Evolutionary conservation across 2,113 vertebrate species (phyloP), one percentile per base, ranked within the genome.

Genomic region (Hippocampus guttulatus): DNA sequence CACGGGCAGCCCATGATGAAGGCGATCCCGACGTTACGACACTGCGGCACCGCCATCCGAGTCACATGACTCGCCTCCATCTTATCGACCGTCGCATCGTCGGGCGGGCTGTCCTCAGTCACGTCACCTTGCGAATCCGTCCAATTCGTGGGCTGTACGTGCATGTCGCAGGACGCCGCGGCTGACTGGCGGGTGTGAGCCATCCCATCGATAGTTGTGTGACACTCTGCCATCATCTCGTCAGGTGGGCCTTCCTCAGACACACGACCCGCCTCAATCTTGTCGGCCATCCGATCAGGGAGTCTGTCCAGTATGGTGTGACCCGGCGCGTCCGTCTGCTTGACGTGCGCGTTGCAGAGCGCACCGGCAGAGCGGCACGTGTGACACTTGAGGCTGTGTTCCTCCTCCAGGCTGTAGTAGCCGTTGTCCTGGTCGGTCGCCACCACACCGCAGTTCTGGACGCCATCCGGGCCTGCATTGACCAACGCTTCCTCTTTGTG

Each of bases 381-480:
- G 25, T 74, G 80, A 54, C 57, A n/a, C 63, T 61, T 64, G 4
- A 76, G 73, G 54, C 14, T n/a, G 1, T 92, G 93, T 7, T 95
- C 94, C 83, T 97, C 95, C 79, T 97, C 96, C 83, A 97, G 85
- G 79, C 96, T 97, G 71, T 93, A 93, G 70, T 98, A 98, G 12
- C 96, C 96, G 68, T 94, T 86, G 71, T 98, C 95, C 45, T 92
- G 94, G 0, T 98, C 96, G 0, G 91, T 91, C 8, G 87, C 89
- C 54, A 93, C 80, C 67, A 88, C 85, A 1, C 78, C 83, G 43
- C 80, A 73, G 76, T 67, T 33, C 83, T 16, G 51, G 51, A n/a
- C 8, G 21, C 51, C 69, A 64, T 55, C 77, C 52, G 72, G 38
- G 3, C 33, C 68, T 67, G 77, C 73, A 76, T 82, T 89, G 83